Base-by-base conservation (phyloP, 2,797 vertebrate species). In the Pagetopsis macropterus region DNA sequence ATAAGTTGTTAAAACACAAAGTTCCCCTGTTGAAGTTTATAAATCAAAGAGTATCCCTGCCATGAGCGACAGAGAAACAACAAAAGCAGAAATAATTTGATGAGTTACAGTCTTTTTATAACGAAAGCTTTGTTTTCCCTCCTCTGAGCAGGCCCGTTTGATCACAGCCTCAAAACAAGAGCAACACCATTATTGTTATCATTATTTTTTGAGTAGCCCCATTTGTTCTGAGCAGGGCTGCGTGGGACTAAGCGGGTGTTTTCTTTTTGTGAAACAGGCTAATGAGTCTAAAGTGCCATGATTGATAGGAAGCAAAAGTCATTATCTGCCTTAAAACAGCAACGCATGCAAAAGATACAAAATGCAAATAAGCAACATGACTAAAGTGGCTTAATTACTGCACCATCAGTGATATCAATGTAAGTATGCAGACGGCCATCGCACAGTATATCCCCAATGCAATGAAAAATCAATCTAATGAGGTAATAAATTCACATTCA, bases 101-200 rank as follows among this genome's bases (percentile, higher is more conserved):
- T 70, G 57, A 66, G 49, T 78, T 77, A 70, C 48, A 79, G 67
- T 58, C 74, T 74, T 59, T 76, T 80, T 72, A 66, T 77, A 60
- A 27, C 14, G 2, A 12, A 4, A 33, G 51, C 71, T 82, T 74
- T 77, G 77, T 84, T 86, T 72, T 72, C 41, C 64, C 68, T 86
- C 79, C 76, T 68, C 78, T 71, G 67, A 73, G 80, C 76, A 76
- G 75, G 69, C 54, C 48, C 23, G 66, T 61, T 66, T 81, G 83
- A 91, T 90, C 82, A 78, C 74, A 84, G 81, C 65, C 15, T 79
- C 78, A 84, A 79, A 87, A 82, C 72, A 70, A 84, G 54, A 86
- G 74, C 82, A 82, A 82, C 78, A 71, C 72, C 83, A 83, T 84
- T 87, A 86, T 83, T 73, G 70, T 72, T 82, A 80, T 84, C 84